These are phyloP conservation scores for Acanthornis magna DNA, from an alignment of 2,797 vertebrate genomes.

Conservation along the genomic window DNA sequence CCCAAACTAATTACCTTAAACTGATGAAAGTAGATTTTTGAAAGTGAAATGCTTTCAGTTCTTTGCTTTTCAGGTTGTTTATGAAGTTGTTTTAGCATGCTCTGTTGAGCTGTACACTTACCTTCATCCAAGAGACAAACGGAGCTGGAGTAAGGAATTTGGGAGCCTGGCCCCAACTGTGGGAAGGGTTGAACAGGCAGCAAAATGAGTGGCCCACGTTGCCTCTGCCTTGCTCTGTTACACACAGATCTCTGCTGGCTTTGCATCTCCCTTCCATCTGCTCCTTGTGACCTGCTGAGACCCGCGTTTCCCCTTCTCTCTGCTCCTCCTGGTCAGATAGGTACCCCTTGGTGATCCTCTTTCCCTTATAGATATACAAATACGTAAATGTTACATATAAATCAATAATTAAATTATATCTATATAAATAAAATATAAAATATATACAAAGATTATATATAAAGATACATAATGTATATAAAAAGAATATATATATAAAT, in stretches of 20 bases:
- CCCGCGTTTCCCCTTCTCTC: background rate
- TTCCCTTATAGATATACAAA: no score
- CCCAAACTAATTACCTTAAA: slow-evolving; percentile 74
- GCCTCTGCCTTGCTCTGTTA: background rate
- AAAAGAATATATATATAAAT: no score
- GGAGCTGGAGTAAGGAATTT: background rate
- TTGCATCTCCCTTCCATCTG: background rate
- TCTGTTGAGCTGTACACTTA: background rate
- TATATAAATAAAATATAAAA: no score
- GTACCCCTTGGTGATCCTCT: background rate
- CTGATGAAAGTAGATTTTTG: slow-evolving; percentile 59
- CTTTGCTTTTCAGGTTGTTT: slow-evolving; percentile 53
- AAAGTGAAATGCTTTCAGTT: slow-evolving; percentile 34
- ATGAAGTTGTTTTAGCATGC: background rate
- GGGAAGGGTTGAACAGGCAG: background rate
- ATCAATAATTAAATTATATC: background rate
- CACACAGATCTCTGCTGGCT: background rate
- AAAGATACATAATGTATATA: no score
- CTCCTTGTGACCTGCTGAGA: background rate
- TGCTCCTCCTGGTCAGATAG: background rate
- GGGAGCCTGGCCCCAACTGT: background rate
- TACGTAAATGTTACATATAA: background rate
- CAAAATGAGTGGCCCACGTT: background rate
- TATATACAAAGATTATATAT: no score
- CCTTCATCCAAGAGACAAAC: background rate